phyloP scores from a whole-genome alignment of 2,113 vertebrate species.

The Chlorocebus sabaeus region DNA sequence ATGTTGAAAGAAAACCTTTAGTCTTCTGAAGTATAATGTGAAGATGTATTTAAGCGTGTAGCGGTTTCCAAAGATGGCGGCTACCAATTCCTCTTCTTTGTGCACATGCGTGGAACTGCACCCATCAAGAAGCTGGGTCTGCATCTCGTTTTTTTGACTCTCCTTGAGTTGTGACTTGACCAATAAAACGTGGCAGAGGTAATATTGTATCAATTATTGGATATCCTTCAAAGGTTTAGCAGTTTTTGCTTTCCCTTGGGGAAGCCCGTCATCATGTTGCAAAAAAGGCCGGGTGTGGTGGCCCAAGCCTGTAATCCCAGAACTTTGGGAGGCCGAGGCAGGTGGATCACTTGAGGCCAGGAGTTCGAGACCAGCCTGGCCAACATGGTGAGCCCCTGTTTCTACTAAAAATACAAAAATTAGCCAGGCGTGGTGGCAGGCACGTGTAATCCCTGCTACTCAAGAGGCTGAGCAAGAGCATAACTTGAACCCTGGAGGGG shows the following conservation, averaged over 20 bases:
- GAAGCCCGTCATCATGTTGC: neutral
- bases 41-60: neutral
- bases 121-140: neutral
- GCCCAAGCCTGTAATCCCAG: too few species aligned
- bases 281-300: neutral
- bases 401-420: too few species aligned
- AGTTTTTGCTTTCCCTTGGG: neutral
- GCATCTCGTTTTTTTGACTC: neutral
- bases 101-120: rapidly evolving
- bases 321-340: too few species aligned
- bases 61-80: rapidly evolving
- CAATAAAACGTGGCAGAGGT: neutral
- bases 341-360: too few species aligned
- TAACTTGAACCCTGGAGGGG: too few species aligned
- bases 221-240: neutral
- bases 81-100: too few species aligned
- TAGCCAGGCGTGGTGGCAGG: too few species aligned
- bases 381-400: too few species aligned
- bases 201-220: neutral
- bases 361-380: too few species aligned
- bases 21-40: neutral
- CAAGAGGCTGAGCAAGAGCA: too few species aligned
- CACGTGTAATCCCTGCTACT: too few species aligned
- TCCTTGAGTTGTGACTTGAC: neutral
- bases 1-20: neutral